phyloP scores from a whole-genome alignment of 2,797 vertebrate species.

The Micromesistius poutassou region DNA sequence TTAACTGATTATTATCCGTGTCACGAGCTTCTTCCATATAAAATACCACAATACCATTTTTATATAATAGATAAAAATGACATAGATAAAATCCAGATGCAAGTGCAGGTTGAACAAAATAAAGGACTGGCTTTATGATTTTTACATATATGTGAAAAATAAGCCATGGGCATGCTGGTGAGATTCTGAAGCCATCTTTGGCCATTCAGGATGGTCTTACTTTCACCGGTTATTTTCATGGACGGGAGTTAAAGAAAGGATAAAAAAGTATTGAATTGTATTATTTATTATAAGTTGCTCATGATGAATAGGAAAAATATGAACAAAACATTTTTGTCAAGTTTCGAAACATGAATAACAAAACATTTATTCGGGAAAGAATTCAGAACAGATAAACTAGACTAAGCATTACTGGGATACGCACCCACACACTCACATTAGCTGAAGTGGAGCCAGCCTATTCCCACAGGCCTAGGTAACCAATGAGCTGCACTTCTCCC shows the following conservation, averaged over 20 bases:
- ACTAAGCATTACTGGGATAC: neutral
- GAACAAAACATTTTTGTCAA: no score
- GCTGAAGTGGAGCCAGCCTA: slow-evolving; percentile 73
- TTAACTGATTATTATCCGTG: no score
- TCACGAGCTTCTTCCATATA: no score
- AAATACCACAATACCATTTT: neutral
- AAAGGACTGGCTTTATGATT: no score
- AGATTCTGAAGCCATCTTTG: no score
- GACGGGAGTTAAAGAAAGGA: neutral
- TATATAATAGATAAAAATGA: neutral
- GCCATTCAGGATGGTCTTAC: no score
- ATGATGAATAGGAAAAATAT: neutral
- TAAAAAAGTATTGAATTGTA: neutral
- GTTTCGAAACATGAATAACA: neutral
- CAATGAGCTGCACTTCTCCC: slow-evolving; percentile 77
- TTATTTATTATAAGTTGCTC: neutral
- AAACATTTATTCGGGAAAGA: neutral
- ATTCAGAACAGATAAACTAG: slow-evolving; percentile 1
- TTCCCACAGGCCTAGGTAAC: slow-evolving; percentile 76
- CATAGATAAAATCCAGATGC: neutral
- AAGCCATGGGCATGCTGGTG: no score
- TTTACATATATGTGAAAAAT: no score
- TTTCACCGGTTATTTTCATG: neutral
- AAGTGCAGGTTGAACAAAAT: no score
- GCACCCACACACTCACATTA: slow-evolving; percentile 46